Conservation (phyloP, 2,797 vertebrate species). For the Myotis daubentonii region DNA sequence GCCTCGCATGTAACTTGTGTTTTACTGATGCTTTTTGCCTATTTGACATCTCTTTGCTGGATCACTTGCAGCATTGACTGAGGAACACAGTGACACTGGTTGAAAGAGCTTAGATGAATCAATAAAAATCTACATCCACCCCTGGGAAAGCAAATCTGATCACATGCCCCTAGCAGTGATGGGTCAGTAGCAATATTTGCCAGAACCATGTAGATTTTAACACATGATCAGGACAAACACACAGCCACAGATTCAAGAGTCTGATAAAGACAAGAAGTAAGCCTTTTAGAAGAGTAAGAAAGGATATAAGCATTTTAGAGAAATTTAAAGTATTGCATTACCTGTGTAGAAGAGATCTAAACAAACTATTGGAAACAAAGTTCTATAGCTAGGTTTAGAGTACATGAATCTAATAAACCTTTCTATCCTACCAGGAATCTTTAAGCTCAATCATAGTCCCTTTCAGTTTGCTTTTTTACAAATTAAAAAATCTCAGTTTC, state of each 20-base stretch:
- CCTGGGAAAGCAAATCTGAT: background rate
- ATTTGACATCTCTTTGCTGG: background rate
- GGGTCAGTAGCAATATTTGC: background rate
- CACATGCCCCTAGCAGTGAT: background rate
- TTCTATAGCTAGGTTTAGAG: background rate
- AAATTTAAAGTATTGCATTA: background rate
- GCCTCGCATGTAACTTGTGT: background rate
- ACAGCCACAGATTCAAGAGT: background rate
- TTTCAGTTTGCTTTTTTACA: background rate
- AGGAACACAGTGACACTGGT: background rate
- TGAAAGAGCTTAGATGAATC: background rate
- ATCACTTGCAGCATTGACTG: background rate
- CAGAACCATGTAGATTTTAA: background rate
- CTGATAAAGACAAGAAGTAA: background rate
- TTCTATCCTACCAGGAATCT: background rate
- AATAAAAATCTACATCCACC: background rate
- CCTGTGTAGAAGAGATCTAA: background rate
- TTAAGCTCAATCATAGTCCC: background rate
- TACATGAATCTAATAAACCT: background rate
- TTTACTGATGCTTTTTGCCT: slow-evolving; percentile 23
- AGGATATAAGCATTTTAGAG: background rate
- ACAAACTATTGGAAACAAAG: background rate
- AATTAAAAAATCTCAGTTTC: background rate
- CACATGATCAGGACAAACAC: background rate
- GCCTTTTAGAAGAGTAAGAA: background rate